Conservation (phyloP, 2,888 invertebrate genomes). For the Thecocarcelia acutangulata region DNA sequence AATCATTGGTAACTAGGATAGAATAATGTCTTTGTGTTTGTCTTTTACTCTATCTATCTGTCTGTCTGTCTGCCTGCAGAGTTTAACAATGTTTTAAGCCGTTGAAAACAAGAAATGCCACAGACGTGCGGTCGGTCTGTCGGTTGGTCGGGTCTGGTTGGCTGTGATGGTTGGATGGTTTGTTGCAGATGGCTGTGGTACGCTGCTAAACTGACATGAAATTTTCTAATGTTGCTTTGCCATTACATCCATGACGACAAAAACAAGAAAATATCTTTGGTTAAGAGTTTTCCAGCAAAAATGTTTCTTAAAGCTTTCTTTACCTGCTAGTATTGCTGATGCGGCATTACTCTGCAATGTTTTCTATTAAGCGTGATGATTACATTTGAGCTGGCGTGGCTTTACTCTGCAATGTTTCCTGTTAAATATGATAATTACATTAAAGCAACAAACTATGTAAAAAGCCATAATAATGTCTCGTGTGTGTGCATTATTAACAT, state of each 20-base stretch:
- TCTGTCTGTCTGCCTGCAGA: slow-evolving; percentile 1
- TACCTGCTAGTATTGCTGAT: slow-evolving; percentile 63
- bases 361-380: slow-evolving; percentile 58
- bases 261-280: slow-evolving; percentile 3
- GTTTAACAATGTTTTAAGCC: slow-evolving; percentile 33
- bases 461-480: not conserved
- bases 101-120: slow-evolving; percentile 36
- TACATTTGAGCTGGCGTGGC: slow-evolving; percentile 41
- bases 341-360: slow-evolving; percentile 51
- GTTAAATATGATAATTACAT: slow-evolving; percentile 48
- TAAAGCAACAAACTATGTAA: slow-evolving; percentile 2
- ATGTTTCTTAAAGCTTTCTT: slow-evolving; percentile 27
- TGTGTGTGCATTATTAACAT: slow-evolving; percentile 1
- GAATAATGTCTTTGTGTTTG: slow-evolving; percentile 9
- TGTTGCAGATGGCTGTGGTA: slow-evolving; percentile 54
- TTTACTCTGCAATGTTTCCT: slow-evolving; percentile 48
- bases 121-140: slow-evolving; percentile 22
- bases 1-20: slow-evolving; percentile 60
- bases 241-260: slow-evolving; percentile 7
- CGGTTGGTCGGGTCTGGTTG: slow-evolving; percentile 21
- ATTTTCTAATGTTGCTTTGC: slow-evolving; percentile 56
- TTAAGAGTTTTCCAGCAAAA: slow-evolving; percentile 52
- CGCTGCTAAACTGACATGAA: slow-evolving; percentile 33
- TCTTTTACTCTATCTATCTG: not conserved
- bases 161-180: slow-evolving; percentile 47